Evolutionary conservation across 2,797 vertebrate genomes (phyloP).

Genomic region (Glyptemys insculpta): DNA sequence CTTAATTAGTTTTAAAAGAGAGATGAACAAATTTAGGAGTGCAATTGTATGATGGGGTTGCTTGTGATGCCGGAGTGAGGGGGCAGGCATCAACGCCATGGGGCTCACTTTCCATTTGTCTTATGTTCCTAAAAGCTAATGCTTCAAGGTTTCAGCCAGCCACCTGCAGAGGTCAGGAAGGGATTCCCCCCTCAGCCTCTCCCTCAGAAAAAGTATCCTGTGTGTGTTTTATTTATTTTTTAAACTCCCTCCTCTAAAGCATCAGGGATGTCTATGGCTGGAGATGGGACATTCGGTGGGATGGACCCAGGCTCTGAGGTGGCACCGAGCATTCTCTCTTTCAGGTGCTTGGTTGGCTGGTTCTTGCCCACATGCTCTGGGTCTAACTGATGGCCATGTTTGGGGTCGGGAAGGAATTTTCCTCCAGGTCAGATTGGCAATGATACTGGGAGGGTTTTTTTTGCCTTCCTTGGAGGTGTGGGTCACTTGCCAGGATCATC

Average conservation of each 20-base stretch:
- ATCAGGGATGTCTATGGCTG: neutral
- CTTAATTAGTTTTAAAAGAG: neutral
- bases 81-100: neutral
- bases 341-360: neutral
- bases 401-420: neutral
- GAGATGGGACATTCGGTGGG: neutral
- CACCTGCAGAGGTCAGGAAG: neutral
- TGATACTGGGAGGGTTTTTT: neutral
- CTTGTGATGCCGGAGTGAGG: neutral
- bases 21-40: neutral
- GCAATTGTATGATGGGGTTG: neutral
- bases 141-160: neutral
- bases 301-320: neutral
- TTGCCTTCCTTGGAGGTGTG: neutral
- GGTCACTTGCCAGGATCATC: neutral
- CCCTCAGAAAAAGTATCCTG: neutral
- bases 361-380: neutral
- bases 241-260: neutral
- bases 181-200: neutral
- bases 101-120: neutral
- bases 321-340: neutral
- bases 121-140: neutral
- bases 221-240: neutral
- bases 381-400: neutral
- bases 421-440: neutral